phyloP scores from a whole-genome alignment of 2,888 invertebrate species.

The Coremacera marginata region DNA sequence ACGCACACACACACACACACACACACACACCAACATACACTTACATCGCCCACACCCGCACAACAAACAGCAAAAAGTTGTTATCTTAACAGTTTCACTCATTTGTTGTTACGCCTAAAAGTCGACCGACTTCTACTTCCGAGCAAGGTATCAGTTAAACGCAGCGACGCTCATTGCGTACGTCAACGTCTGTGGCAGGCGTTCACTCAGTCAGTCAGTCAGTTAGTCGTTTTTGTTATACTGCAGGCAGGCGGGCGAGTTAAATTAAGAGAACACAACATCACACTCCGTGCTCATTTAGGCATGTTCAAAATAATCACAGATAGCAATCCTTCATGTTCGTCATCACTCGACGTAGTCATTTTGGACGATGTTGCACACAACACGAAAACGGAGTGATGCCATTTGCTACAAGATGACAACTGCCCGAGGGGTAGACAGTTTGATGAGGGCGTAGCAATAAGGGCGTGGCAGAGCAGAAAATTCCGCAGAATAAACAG shows the following conservation, averaged over 20 bases:
- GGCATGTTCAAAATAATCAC: slow-evolving; percentile 33
- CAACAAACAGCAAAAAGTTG: slow-evolving; percentile 33
- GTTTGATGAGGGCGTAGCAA: neutral
- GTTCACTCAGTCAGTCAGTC: neutral
- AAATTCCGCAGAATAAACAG: slow-evolving; percentile 43
- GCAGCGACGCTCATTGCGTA: slow-evolving; percentile 38
- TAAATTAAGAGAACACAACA: slow-evolving; percentile 41
- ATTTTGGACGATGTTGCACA: too few relatives aligned
- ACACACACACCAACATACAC: too few relatives aligned
- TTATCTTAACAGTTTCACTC: slow-evolving; percentile 47
- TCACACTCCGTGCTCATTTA: slow-evolving; percentile 38
- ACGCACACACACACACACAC: slow-evolving; percentile 23
- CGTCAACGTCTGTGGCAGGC: slow-evolving; percentile 31
- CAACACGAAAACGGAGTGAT: neutral
- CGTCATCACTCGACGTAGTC: slow-evolving; percentile 17
- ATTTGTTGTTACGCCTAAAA: slow-evolving; percentile 43
- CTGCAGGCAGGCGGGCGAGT: slow-evolving; percentile 33
- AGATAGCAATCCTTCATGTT: slow-evolving; percentile 37
- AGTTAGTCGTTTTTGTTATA: neutral
- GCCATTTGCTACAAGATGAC: slow-evolving; percentile 25
- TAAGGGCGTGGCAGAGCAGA: slow-evolving; percentile 23
- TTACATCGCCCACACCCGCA: slow-evolving; percentile 22
- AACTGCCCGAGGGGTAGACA: neutral
- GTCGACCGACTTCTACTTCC: slow-evolving; percentile 16
- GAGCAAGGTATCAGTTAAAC: neutral